Percentiles rank a stretch among this genome's conserved stretches.
These are phyloP conservation scores for Drosophila sordidula DNA, from an alignment of 2,888 invertebrate genomes.

Conservation along the genomic window DNA sequence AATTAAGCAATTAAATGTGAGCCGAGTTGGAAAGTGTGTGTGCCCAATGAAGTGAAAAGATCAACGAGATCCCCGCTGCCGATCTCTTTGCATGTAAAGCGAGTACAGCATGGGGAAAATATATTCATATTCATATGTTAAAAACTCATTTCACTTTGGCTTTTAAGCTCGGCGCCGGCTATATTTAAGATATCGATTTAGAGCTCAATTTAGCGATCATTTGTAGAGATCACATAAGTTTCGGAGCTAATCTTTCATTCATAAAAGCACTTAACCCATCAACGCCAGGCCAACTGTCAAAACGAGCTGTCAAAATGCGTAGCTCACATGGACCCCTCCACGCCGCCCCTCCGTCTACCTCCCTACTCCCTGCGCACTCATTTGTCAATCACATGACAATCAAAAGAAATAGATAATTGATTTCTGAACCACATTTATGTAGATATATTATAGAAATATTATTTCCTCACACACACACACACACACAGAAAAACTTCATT, in stretches of 20 bases:
- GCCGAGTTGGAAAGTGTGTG: slow-evolving; percentile 44
- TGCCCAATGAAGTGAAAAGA: slow-evolving; percentile 20
- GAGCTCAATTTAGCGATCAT: slow-evolving; percentile 1
- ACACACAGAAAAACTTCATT: slow-evolving; percentile 68
- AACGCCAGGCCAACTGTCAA: slow-evolving; percentile 66
- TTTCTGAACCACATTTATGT: slow-evolving; percentile 70
- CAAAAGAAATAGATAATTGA: slow-evolving; percentile 64
- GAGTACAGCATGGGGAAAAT: slow-evolving; percentile 4
- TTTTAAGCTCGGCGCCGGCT: slow-evolving; percentile 41
- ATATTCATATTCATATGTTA: neutral
- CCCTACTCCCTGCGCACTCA: neutral
- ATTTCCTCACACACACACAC: slow-evolving; percentile 33
- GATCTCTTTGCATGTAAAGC: slow-evolving; percentile 10
- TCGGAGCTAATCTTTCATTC: slow-evolving; percentile 50
- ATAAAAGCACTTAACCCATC: slow-evolving; percentile 71
- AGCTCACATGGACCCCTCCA: slow-evolving; percentile 46
- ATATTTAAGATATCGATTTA: slow-evolving; percentile 4
- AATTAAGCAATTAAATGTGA: slow-evolving; percentile 74
- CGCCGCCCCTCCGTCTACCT: neutral
- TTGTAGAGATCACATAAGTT: too few relatives aligned
- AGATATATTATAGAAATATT: slow-evolving; percentile 34
- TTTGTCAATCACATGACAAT: slow-evolving; percentile 75
- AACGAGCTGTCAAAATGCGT: slow-evolving; percentile 41
- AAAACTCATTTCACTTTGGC: slow-evolving; percentile 10
- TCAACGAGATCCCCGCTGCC: slow-evolving; percentile 8